Percentiles rank a stretch among this genome's conserved stretches.
These are phyloP conservation scores for Catocala fraxini DNA, from an alignment of 2,888 invertebrate genomes.

Conservation along the genomic window DNA sequence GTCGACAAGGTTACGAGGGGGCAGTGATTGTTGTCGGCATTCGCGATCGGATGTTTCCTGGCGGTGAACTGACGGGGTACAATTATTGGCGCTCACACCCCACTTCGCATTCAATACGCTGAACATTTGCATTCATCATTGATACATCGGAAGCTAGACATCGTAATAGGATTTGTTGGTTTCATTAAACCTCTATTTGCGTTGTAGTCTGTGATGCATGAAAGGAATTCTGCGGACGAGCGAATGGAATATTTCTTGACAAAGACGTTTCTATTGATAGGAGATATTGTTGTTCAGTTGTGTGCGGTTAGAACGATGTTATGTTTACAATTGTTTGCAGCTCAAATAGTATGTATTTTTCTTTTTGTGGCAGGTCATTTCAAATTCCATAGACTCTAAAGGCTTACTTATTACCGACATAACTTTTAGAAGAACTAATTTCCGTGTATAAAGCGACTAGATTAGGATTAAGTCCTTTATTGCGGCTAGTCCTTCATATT, in stretches of 20 bases:
- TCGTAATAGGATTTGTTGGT: slow-evolving; percentile 31
- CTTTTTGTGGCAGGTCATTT: too few relatives aligned
- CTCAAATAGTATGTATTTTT: too few relatives aligned
- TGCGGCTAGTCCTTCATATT: too few relatives aligned
- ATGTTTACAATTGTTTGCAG: too few relatives aligned
- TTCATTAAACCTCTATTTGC: slow-evolving; percentile 25
- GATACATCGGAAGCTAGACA: slow-evolving; percentile 28
- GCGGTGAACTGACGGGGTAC: slow-evolving; percentile 19
- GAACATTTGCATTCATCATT: slow-evolving; percentile 33
- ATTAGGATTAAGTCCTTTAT: too few relatives aligned
- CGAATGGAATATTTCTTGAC: slow-evolving; percentile 5
- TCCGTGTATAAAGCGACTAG: too few relatives aligned
- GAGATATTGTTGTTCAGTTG: too few relatives aligned
- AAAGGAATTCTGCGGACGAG: neutral
- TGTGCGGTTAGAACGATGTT: too few relatives aligned
- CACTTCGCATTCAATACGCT: slow-evolving; percentile 27
- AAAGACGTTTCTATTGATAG: too few relatives aligned
- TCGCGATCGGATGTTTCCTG: slow-evolving; percentile 16
- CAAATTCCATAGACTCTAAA: too few relatives aligned
- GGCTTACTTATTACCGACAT: too few relatives aligned
- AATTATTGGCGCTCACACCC: slow-evolving; percentile 23
- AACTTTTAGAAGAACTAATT: too few relatives aligned
- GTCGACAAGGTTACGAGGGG: slow-evolving; percentile 52
- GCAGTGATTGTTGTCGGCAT: slow-evolving; percentile 33
- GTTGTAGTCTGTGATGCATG: slow-evolving; percentile 3